phyloP scores from a whole-genome alignment of 1,140 invertebrate genomes.

The Teleopsis dalmanni region DNA sequence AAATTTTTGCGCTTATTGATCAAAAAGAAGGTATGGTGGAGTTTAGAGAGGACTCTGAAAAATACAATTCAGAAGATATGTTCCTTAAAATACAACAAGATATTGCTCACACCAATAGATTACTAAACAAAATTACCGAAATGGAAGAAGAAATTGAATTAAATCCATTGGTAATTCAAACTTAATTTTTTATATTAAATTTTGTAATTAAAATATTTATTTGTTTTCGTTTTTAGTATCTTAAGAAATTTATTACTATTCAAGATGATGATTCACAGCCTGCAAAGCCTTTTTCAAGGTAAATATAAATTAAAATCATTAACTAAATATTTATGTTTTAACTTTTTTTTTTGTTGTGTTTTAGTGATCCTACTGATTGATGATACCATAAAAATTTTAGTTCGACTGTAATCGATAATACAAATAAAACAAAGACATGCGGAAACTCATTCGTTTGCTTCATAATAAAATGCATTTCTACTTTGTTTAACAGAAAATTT shows the following conservation, averaged over 20 bases:
- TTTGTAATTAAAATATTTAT: not conserved
- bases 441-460: slow-evolving; percentile 10
- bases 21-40: slow-evolving; percentile 97
- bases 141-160: slow-evolving; percentile 93
- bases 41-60: slow-evolving; percentile 93
- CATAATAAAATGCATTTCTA: slow-evolving; percentile 12
- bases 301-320: slow-evolving; percentile 7
- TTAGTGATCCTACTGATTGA: slow-evolving; percentile 42
- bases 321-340: slow-evolving; percentile 2
- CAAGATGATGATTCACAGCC: slow-evolving; percentile 60
- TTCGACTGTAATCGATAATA: slow-evolving; percentile 1
- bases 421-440: slow-evolving; percentile 4
- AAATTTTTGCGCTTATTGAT: slow-evolving; percentile 95
- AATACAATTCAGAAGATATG: slow-evolving; percentile 83
- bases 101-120: slow-evolving; percentile 76
- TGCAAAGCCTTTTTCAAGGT: slow-evolving; percentile 46
- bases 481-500: slow-evolving; percentile 13
- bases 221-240: slow-evolving; percentile 51
- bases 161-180: slow-evolving; percentile 61
- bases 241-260: slow-evolving; percentile 62
- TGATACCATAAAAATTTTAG: slow-evolving; percentile 10
- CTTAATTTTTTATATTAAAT: not conserved
- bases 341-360: slow-evolving; percentile 7
- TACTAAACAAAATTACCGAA: slow-evolving; percentile 77
- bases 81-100: slow-evolving; percentile 79